Evolutionary conservation across 2,113 vertebrate genomes (phyloP).

Genomic region (Microtus ochrogaster): DNA sequence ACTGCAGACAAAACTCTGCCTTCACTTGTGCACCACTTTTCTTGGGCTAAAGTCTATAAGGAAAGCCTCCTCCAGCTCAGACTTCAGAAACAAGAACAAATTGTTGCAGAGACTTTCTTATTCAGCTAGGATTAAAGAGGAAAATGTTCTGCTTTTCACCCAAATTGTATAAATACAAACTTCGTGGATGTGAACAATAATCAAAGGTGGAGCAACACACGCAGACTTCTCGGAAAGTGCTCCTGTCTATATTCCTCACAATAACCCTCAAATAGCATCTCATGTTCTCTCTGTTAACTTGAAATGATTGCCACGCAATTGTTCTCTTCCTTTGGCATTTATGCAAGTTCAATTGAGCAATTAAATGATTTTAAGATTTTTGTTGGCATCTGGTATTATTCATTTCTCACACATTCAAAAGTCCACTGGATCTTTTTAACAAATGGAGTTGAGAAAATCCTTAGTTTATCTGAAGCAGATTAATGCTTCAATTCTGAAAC

Average conservation of each 20-base stretch:
- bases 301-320: background rate
- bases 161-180: constrained; percentile 1
- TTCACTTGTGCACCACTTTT: background rate
- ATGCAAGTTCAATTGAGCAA: constrained; percentile 5
- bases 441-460: constrained; percentile 10
- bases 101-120: background rate
- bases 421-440: background rate
- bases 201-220: background rate
- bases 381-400: constrained; percentile 7
- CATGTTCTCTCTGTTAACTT: constrained; percentile 16
- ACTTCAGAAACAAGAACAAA: background rate
- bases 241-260: background rate
- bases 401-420: constrained; percentile 26
- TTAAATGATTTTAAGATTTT: background rate
- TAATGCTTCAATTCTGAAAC: constrained; percentile 9
- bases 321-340: constrained; percentile 46
- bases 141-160: background rate
- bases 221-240: background rate
- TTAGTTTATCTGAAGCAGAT: background rate
- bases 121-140: background rate
- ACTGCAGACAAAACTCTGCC: background rate
- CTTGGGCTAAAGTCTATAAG: background rate
- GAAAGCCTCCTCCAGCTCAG: constrained; percentile 2
- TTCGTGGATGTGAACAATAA: background rate
- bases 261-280: background rate